Base-by-base conservation (phyloP, 2,888 invertebrate genomes). In the Latheticus oryzae region DNA sequence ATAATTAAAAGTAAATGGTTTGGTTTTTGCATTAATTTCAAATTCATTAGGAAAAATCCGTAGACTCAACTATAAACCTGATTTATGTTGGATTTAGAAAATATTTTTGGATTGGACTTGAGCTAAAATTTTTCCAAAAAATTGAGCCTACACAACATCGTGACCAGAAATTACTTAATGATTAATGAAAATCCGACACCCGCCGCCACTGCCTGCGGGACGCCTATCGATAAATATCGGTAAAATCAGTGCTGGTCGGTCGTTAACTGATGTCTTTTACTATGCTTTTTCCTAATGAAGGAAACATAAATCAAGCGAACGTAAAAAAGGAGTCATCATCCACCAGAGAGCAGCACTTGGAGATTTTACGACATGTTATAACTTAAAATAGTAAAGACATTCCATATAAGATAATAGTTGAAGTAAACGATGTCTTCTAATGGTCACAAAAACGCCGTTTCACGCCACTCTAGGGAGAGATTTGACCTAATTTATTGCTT, bases 401-500 rank as follows among this genome's bases (percentile, higher is more conserved):
- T 9, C 59, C 54, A 59, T 59, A 59, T 59, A 57, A 57, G 51
- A 26, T 37, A 35, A 51, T 57, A 32, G 33, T 17, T 38, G 52
- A 43, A 60, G 43, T 38, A 57, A 57, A 60, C 48, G 47, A 43
- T 47, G 45, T 57, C 52, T 43, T 38, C 45, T 61, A 61, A 62
- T 60, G 57, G 47, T 45, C 35, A 54, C 53, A 62, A 60, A 62
- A 57, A 57, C 24, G 32, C 17, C 51, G 17, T 43, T 58, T 53
- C 48, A 58, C 43, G 45, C 51, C 40, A 58, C 62, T 55, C 60
- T 17, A 26, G 62, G 60, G 62, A 60, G 42, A 48, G 51, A 62
- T 60, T 60, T 47, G 60, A 58, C 62, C 58, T 60, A 60, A 62
- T 62, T 60, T 62, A 62, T 56, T 19, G 47, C 40, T 19, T 33